These are phyloP conservation scores for Pyralis farinalis DNA, from an alignment of 2,888 invertebrate genomes.

Conservation along the genomic window DNA sequence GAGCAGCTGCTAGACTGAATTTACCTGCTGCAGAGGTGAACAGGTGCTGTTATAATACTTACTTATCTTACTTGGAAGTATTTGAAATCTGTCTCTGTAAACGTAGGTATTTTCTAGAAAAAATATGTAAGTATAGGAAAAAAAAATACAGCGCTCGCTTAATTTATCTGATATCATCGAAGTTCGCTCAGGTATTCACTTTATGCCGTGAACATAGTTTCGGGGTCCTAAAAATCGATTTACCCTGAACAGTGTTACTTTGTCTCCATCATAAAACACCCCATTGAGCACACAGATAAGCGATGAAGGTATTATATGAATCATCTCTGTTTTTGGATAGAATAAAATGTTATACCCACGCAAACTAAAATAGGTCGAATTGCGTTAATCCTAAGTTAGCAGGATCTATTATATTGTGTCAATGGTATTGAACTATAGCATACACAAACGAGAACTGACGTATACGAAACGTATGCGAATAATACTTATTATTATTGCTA, in stretches of 20 bases:
- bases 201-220: slow-evolving; percentile 2
- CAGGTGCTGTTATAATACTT: neutral
- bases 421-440: neutral
- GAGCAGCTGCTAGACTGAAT: too few species aligned
- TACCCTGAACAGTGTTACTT: neutral
- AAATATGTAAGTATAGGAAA: slow-evolving; percentile 6
- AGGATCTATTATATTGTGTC: slow-evolving; percentile 1
- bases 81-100: neutral
- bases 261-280: neutral
- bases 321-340: neutral
- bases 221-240: neutral
- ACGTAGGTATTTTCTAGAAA: too few species aligned
- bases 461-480: neutral
- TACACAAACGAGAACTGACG: slow-evolving; percentile 6
- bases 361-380: neutral
- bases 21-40: too few species aligned
- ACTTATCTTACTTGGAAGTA: neutral
- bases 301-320: neutral
- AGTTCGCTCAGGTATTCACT: too few species aligned
- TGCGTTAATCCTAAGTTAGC: neutral
- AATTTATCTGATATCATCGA: slow-evolving; percentile 8
- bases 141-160: slow-evolving; percentile 4
- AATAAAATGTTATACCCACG: neutral
- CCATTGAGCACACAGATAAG: neutral
- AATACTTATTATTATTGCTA: neutral